Conservation (phyloP, 1,140 invertebrate genomes). For the Schlechtendalia chinensis region DNA sequence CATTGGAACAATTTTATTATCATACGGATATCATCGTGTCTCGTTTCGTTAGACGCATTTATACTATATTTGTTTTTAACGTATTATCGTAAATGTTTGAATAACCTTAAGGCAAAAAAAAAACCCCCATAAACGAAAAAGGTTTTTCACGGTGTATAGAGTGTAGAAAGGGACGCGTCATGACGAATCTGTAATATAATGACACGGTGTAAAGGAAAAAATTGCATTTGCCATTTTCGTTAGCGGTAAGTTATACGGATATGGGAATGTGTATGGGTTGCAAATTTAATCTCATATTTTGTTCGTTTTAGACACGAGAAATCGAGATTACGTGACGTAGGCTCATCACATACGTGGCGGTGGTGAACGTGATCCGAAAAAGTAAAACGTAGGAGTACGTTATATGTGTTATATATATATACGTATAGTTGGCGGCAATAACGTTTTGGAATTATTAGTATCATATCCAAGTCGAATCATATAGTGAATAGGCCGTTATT, state of each 20-base stretch:
- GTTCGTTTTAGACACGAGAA: not conserved
- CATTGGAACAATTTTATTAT: no score
- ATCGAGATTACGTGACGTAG: conserved; percentile 21
- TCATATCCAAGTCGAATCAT: not conserved
- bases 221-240: not conserved
- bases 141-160: no score
- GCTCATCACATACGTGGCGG: not conserved
- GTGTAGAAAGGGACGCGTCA: no score
- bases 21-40: no score
- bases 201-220: not conserved
- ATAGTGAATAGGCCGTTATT: not conserved
- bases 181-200: not conserved
- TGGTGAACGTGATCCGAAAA: conserved; percentile 6
- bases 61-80: no score
- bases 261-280: conserved; percentile 1
- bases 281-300: conserved; percentile 30
- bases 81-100: no score
- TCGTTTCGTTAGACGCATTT: no score
- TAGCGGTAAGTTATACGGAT: not conserved
- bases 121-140: no score
- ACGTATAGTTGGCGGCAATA: not conserved
- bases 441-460: not conserved
- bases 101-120: no score
- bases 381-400: not conserved
- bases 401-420: not conserved